Percentiles rank a stretch among this genome's conserved stretches.
These are phyloP conservation scores for Meloidogyne hapla DNA, from an alignment of 1,140 invertebrate genomes.

Conservation along the genomic window DNA sequence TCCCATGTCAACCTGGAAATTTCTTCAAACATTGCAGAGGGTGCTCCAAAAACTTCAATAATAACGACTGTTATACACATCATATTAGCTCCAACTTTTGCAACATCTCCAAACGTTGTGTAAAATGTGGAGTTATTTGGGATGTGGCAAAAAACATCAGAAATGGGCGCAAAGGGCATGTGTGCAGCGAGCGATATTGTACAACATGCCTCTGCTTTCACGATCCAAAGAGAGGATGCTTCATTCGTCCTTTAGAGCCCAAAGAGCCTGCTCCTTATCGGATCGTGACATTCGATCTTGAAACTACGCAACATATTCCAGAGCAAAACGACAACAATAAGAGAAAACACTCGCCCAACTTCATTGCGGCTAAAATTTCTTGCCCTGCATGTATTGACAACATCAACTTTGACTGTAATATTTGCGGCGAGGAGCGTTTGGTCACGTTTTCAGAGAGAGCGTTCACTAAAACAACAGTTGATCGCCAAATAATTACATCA, in stretches of 20 bases:
- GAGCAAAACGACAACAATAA: background rate
- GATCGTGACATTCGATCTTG: background rate
- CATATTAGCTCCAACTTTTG: background rate
- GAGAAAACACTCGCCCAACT: background rate
- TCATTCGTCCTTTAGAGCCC: background rate
- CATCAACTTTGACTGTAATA: background rate
- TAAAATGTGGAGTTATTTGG: conserved; percentile 8
- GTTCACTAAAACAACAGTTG: background rate
- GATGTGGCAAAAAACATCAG: background rate
- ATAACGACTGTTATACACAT: background rate
- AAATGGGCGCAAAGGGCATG: background rate
- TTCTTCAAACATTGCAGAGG: background rate
- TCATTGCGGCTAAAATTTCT: background rate
- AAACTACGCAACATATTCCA: background rate
- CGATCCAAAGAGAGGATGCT: background rate
- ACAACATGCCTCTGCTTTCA: background rate
- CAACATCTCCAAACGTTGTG: background rate
- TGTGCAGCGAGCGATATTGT: background rate
- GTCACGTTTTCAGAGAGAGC: background rate
- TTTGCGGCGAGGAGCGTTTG: background rate
- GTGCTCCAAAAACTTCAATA: background rate
- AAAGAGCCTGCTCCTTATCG: background rate
- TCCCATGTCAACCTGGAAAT: background rate
- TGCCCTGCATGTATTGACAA: background rate
- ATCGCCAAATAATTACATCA: background rate